These are phyloP conservation scores for Cirrhinus mrigala DNA, from an alignment of 2,797 vertebrate species.

Conservation along the genomic window DNA sequence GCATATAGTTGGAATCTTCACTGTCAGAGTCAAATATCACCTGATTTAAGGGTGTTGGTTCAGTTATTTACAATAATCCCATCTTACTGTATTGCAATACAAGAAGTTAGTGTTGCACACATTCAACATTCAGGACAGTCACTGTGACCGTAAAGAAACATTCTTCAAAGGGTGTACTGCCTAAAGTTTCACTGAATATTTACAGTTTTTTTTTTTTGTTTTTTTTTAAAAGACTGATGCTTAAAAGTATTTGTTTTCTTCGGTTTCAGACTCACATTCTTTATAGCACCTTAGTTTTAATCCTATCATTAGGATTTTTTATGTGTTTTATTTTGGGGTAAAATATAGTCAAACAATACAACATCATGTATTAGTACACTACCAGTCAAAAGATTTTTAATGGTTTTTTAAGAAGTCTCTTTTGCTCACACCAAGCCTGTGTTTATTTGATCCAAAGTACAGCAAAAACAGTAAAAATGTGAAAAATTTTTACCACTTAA, in stretches of 20 bases:
- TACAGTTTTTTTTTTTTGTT: conserved; percentile 2
- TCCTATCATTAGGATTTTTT: not conserved
- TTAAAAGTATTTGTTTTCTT: not conserved
- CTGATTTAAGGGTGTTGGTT: conserved; percentile 26
- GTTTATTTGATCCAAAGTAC: too few relatives aligned
- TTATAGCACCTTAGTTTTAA: not conserved
- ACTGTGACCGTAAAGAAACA: conserved; percentile 5
- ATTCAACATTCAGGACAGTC: not conserved
- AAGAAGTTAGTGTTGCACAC: not conserved
- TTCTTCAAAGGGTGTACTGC: not conserved
- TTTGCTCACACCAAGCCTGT: too few relatives aligned
- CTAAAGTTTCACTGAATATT: not conserved
- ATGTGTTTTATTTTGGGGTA: not conserved
- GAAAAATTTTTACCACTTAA: too few relatives aligned
- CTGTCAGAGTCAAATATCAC: conserved; percentile 1
- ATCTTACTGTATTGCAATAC: conserved; percentile 2
- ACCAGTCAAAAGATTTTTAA: too few relatives aligned
- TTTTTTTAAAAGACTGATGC: conserved; percentile 17
- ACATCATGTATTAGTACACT: not conserved
- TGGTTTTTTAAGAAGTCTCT: too few relatives aligned
- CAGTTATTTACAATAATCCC: not conserved
- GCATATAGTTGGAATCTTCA: conserved; percentile 1
- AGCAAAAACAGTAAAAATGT: too few relatives aligned
- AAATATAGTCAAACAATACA: not conserved
- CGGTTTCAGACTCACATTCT: not conserved